Base-by-base conservation (phyloP, 2,888 invertebrate species). In the Eucera pruinosa region DNA sequence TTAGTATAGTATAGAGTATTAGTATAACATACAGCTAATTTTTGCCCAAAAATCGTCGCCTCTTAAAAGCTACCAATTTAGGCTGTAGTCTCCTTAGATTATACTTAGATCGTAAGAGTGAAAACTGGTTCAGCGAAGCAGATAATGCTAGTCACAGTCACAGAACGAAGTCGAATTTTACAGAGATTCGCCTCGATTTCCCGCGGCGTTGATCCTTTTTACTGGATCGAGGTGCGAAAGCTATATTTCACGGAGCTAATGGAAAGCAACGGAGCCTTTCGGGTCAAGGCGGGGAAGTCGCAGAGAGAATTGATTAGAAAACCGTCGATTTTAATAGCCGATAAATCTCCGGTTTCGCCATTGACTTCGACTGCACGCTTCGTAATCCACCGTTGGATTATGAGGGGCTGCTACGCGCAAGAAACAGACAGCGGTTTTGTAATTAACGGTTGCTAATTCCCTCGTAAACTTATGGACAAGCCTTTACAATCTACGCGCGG, bases 401-500 rank as follows among this genome's bases (percentile, higher is more conserved):
- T 41, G 23, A 72, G 52, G 55, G 45, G 72, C 71, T 52, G 72
- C 48, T 41, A n/a, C 72, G 72, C 20, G 72, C 72, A 74, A 74
- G 77, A 47, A 76, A 52, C 58, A 15, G 66, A 43, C 70, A 58
- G 80, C 54, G 81, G 80, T 81, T 81, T 80, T 77, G 58, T 77
- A 77, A 81, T 80, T 81, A 81, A 81, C 80, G 64, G 57, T 67
- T 68, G 77, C 80, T 81, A 81, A 81, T 79, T 78, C 60, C 65
- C 78, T 67, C 73, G 75, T 76, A 76, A 78, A 76, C 60, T 41
- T 54, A 58, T 50, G 25, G 57, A 25, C 74, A 62, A 18, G 27
- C 27, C 43, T 50, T 15, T 47, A 47, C 23, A 47, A n/a, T n/a
- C 25, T 36, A 2, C 15, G n/a, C 15, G 43, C 30, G 33, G 36